These are phyloP conservation scores for Drosophila vallismaia DNA, from an alignment of 2,888 invertebrate genomes.

Conservation along the genomic window DNA sequence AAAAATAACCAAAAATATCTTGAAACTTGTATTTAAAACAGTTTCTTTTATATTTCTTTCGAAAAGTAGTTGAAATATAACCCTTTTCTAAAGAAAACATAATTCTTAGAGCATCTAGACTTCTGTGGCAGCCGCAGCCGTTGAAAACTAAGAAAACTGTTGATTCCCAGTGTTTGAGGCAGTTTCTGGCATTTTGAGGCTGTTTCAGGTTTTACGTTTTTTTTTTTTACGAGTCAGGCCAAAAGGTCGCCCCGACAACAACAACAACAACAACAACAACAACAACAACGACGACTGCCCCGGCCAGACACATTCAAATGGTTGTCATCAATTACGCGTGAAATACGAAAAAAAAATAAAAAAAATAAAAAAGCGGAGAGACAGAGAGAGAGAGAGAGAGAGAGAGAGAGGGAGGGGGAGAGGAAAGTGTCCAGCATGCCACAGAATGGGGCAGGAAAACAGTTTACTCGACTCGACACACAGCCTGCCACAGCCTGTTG, in stretches of 20 bases:
- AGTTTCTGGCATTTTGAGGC: conserved; percentile 14
- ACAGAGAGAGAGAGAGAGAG: not conserved
- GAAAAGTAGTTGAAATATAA: not conserved
- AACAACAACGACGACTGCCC: conserved; percentile 1
- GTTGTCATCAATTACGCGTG: conserved; percentile 66
- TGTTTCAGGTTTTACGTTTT: conserved; percentile 33
- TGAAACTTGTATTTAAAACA: too few species aligned
- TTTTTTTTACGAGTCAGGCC: conserved; percentile 25
- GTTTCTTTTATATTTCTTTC: not conserved
- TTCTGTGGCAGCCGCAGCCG: not conserved
- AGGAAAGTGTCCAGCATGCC: conserved; percentile 22
- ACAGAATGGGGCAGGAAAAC: not conserved
- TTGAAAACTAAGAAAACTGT: not conserved
- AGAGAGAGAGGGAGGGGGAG: not conserved
- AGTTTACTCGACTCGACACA: conserved; percentile 2
- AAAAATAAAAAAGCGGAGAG: conserved; percentile 1
- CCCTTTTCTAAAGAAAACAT: not conserved
- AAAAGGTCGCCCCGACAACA: conserved; percentile 38
- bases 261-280: too few species aligned
- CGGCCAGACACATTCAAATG: conserved; percentile 46
- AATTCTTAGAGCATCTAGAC: not conserved
- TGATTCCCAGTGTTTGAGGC: not conserved
- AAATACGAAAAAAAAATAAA: conserved; percentile 28
- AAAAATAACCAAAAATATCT: too few species aligned
- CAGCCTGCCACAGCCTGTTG: conserved; percentile 12